phyloP scores from a whole-genome alignment of 2,797 vertebrate genomes.

The Eulemur rubriventer region DNA sequence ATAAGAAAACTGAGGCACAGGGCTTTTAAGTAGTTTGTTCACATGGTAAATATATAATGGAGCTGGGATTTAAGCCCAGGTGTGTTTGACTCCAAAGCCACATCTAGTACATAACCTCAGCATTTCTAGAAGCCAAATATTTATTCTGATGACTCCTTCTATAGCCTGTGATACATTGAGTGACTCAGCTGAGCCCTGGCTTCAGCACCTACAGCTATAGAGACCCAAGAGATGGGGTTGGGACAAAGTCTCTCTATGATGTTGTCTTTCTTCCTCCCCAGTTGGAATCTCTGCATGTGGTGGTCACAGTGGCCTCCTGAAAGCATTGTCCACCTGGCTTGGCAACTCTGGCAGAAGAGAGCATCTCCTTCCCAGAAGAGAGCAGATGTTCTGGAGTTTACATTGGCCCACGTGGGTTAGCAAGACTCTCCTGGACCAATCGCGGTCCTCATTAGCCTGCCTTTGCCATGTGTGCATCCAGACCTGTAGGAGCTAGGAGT shows the following conservation, averaged over 20 bases:
- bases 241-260: background rate
- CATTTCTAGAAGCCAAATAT: background rate
- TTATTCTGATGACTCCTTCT: background rate
- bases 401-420: background rate
- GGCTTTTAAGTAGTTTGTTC: background rate
- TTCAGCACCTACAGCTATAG: background rate
- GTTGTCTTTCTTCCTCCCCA: background rate
- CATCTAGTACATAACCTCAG: background rate
- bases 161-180: background rate
- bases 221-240: background rate
- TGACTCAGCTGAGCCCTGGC: background rate
- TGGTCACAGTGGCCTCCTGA: background rate
- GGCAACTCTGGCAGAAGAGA: background rate
- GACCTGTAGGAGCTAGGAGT: rapidly evolving
- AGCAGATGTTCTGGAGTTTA: background rate
- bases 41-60: too few species aligned
- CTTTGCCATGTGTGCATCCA: too few species aligned
- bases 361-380: background rate
- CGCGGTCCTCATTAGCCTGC: background rate
- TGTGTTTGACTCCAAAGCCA: background rate
- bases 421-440: rapidly evolving
- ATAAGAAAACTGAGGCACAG: background rate
- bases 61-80: background rate
- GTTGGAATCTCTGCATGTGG: rapidly evolving
- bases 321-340: rapidly evolving